Conservation (phyloP, 2,888 invertebrate genomes). For the Saturnia pavonia region DNA sequence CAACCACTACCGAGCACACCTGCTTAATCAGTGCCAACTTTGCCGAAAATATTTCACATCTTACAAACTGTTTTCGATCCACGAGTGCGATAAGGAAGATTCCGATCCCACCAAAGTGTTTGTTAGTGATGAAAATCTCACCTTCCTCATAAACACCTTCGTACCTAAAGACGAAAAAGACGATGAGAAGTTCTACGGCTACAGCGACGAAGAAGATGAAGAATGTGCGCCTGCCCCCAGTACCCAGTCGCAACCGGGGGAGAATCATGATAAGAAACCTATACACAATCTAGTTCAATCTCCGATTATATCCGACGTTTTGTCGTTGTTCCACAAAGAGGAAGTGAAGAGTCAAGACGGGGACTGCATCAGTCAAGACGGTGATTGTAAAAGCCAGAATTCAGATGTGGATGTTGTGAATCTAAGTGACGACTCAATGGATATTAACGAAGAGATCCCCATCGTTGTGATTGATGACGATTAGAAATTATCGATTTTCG, state of each 20-base stretch:
- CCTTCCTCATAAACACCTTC: constrained; percentile 60
- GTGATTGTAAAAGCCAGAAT: neutral
- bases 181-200: constrained; percentile 70
- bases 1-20: constrained; percentile 83
- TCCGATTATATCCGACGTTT: constrained; percentile 72
- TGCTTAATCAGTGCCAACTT: constrained; percentile 78
- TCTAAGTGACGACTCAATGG: constrained; percentile 54
- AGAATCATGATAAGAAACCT: neutral
- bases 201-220: constrained; percentile 57
- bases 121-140: constrained; percentile 58
- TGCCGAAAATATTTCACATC: constrained; percentile 75
- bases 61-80: constrained; percentile 55
- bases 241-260: neutral
- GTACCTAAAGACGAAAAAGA: constrained; percentile 67
- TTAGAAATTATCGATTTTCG: neutral
- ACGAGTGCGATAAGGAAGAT: constrained; percentile 65
- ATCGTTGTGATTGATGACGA: constrained; percentile 59
- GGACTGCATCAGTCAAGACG: constrained; percentile 10
- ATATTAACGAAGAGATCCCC: constrained; percentile 41
- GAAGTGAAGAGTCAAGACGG: constrained; percentile 30
- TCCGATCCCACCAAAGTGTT: constrained; percentile 67
- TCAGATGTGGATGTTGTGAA: constrained; percentile 39
- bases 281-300: constrained; percentile 49
- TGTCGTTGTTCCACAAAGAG: constrained; percentile 61
- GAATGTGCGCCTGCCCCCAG: neutral